Percentiles rank a stretch among this genome's conserved stretches.
Evolutionary conservation across 2,113 vertebrate species (phyloP).

Genomic region (Rhynchopsitta pachyrhyncha): DNA sequence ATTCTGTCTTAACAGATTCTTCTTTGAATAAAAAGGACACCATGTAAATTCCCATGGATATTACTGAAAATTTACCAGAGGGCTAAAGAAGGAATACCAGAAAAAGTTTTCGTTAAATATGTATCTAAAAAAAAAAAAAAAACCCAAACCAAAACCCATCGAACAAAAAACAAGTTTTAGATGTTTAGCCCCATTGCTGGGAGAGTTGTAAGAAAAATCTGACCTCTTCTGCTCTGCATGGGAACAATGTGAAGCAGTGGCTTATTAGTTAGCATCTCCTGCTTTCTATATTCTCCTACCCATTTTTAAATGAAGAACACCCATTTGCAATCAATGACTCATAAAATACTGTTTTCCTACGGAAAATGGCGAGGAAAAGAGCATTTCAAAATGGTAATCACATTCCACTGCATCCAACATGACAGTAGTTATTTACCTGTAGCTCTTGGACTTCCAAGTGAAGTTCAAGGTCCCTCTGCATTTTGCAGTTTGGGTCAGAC

Average conservation of each 20-base stretch:
- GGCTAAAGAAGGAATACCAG: not conserved
- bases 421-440: not conserved
- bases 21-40: not conserved
- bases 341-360: not conserved
- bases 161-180: not conserved
- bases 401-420: not conserved
- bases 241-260: not conserved
- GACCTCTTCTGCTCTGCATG: not conserved
- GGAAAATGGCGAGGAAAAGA: not conserved
- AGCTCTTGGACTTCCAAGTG: not conserved
- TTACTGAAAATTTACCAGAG: not conserved
- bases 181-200: not conserved
- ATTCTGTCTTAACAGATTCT: not conserved
- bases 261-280: not conserved
- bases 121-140: not conserved
- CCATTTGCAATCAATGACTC: not conserved
- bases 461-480: not conserved
- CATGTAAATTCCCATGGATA: not conserved
- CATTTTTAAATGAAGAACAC: not conserved
- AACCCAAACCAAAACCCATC: not conserved
- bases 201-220: not conserved
- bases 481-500: not conserved
- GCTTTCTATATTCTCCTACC: not conserved
- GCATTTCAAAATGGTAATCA: not conserved
- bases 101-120: not conserved